Conservation (phyloP, 2,113 vertebrate genomes). For the Antigone vipio region DNA sequence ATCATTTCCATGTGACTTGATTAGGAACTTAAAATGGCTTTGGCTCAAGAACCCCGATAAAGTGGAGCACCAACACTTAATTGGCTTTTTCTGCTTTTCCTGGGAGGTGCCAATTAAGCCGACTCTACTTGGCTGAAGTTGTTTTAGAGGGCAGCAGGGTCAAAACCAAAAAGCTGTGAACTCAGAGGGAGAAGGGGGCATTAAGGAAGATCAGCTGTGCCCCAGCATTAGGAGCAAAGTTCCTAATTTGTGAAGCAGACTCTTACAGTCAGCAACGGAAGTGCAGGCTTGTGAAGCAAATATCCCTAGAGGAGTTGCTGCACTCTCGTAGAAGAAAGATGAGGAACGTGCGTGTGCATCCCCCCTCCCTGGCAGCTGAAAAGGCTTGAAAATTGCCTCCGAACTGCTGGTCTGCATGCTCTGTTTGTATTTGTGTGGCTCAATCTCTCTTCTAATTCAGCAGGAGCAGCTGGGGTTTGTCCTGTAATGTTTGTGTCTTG, state of each 20-base stretch:
- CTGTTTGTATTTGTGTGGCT: background rate
- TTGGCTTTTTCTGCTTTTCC: background rate
- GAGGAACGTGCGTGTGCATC: fast-evolving
- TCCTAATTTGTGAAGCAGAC: background rate
- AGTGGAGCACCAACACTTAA: background rate
- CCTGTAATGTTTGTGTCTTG: background rate
- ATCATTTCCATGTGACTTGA: background rate
- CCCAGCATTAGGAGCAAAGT: background rate
- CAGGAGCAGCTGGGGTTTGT: background rate
- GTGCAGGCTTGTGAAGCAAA: background rate
- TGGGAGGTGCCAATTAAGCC: background rate
- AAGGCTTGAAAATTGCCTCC: background rate
- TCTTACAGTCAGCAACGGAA: background rate
- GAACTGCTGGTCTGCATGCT: background rate
- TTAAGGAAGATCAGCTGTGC: background rate
- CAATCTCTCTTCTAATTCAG: background rate
- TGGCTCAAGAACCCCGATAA: background rate
- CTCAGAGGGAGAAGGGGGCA: background rate
- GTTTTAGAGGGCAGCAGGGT: background rate
- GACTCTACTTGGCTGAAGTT: background rate
- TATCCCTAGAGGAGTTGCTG: background rate
- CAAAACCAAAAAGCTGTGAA: background rate
- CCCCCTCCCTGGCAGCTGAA: fast-evolving
- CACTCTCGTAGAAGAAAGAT: background rate
- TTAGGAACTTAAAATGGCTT: background rate